Base-by-base conservation (phyloP, 2,888 invertebrate species). In the Graphium colonna region DNA sequence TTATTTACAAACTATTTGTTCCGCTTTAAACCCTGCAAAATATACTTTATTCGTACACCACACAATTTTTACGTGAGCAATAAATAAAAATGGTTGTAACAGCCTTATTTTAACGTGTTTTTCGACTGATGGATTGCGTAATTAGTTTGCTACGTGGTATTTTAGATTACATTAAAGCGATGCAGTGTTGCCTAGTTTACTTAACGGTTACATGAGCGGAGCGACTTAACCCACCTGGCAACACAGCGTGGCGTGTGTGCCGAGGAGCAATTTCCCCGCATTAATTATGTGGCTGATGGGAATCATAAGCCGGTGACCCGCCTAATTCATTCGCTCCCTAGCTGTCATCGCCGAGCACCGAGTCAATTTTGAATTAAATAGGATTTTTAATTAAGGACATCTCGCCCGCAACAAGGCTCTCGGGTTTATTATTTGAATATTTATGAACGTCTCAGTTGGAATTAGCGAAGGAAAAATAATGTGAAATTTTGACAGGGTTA, bases 271-370 rank as follows among this genome's bases (percentile, higher is more conserved):
- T 87, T 82, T 84, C 82, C 84, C 73, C 63, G 61, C 71, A 68
- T 77, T 82, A 85, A 86, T 86, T 80, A 79, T 78, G 77, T 69
- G 76, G 76, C 66, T 73, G 79, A 81, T 79, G 82, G 78, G 79
- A 79, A 80, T 79, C 73, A 69, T 62, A 61, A 65, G 65, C 60
- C 67, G 68, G 73, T 72, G 75, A 71, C 72, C 73, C 69, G 72
- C 68, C 69, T 71, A 69, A 75, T 79, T 77, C 70, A 73, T 72
- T 68, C 75, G 65, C 62, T 54, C 52, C 56, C 57, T 58, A 39
- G 49, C 48, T 53, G 49, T 49, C 51, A 50, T 33, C 42, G 52
- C 42, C 28, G 39, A 39, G 40, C 46, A n/a, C n/a, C 40, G 31
- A 42, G 52, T 31, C 39, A 36, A 51, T 48, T 53, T 57, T 9